phyloP scores from a whole-genome alignment of 2,797 vertebrate genomes.

The Diglossa cyanea region DNA sequence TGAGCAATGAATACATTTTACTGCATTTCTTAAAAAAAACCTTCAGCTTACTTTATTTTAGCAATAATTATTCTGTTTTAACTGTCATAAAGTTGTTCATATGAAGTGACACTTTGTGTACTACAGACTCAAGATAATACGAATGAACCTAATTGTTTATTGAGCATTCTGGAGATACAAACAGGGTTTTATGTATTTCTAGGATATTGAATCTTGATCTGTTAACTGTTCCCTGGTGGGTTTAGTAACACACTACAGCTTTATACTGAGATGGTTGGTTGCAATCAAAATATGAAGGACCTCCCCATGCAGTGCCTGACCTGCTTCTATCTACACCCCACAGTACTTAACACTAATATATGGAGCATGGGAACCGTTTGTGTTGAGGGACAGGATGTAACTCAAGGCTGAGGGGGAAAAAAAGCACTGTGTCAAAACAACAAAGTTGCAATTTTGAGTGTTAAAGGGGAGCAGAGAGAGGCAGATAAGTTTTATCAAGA shows the following conservation, averaged over 20 bases:
- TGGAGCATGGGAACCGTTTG: rapidly evolving
- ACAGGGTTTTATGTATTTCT: not conserved
- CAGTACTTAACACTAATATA: not conserved
- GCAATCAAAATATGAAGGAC: not conserved
- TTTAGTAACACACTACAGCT: not conserved
- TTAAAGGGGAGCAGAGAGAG: not conserved
- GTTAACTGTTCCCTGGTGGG: not conserved
- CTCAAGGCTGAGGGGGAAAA: rapidly evolving
- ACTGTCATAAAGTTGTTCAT: not conserved
- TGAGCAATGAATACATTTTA: not conserved
- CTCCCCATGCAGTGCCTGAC: not conserved
- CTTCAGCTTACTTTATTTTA: not conserved
- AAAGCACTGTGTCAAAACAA: not conserved
- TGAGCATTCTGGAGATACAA: not conserved
- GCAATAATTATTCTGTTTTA: not conserved
- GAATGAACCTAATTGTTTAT: not conserved
- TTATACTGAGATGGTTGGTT: not conserved
- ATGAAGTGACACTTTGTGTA: not conserved
- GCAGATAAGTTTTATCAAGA: not conserved
- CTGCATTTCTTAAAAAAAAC: not conserved
- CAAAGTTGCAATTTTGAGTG: not conserved
- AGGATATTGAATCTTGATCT: not conserved
- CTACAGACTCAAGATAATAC: not conserved
- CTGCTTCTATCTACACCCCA: not conserved
- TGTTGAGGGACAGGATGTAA: not conserved